A percentile compares a stretch with the other conserved stretches of the same genome.
phyloP scores from a whole-genome alignment of 2,797 vertebrate species.

The Sitta carolinensis region DNA sequence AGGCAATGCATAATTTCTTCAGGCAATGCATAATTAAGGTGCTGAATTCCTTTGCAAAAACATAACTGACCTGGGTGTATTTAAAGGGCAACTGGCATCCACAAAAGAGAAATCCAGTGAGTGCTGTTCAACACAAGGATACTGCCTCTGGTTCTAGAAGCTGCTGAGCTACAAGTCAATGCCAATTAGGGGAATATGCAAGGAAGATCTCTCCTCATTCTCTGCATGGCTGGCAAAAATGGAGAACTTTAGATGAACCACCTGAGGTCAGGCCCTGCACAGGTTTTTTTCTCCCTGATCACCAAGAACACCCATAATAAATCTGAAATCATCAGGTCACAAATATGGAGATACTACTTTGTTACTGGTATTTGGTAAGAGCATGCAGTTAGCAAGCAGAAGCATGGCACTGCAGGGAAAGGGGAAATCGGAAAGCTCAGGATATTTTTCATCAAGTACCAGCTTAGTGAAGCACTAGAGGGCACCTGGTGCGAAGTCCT shows the following conservation, averaged over 20 bases:
- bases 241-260: background rate
- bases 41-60: background rate
- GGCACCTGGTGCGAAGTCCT: too few species aligned
- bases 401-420: background rate
- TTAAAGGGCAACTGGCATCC: background rate
- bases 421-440: background rate
- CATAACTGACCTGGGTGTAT: background rate
- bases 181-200: background rate
- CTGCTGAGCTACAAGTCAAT: background rate
- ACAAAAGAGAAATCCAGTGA: background rate
- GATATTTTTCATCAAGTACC: background rate
- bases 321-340: background rate
- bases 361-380: background rate
- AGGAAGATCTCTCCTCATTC: background rate
- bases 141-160: background rate
- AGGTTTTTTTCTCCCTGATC: background rate
- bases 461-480: constrained; percentile 32
- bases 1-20: background rate
- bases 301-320: background rate
- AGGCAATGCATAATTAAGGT: background rate
- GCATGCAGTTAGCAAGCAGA: background rate
- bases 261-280: background rate
- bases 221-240: background rate
- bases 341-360: background rate
- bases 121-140: background rate